A percentile compares a stretch with the other conserved stretches of the same genome.
These are phyloP conservation scores for Pteria penguin DNA, from an alignment of 2,888 invertebrate genomes.

Conservation along the genomic window DNA sequence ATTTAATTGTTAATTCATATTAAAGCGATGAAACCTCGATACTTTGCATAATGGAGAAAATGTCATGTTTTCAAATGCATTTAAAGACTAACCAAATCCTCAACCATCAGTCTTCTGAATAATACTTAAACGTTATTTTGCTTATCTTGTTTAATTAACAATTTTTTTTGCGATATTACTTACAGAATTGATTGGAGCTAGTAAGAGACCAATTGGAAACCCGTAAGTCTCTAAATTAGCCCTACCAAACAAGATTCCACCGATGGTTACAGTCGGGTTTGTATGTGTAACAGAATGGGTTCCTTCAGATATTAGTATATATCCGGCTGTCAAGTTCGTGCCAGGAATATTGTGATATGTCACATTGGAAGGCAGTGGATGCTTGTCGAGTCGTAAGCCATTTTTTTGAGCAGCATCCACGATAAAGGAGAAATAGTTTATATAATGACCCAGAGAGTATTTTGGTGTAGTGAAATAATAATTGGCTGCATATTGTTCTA, in stretches of 20 bases:
- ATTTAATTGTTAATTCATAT: too few relatives aligned
- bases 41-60: too few relatives aligned
- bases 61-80: too few relatives aligned
- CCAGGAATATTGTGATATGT: slow-evolving; percentile 46
- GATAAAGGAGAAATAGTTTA: slow-evolving; percentile 53
- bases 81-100: too few relatives aligned
- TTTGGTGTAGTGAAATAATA: slow-evolving; percentile 61
- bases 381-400: slow-evolving; percentile 45
- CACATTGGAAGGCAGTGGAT: slow-evolving; percentile 25
- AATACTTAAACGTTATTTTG: too few relatives aligned
- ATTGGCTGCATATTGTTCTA: slow-evolving; percentile 58
- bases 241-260: slow-evolving; percentile 62
- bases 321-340: slow-evolving; percentile 47
- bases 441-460: slow-evolving; percentile 46
- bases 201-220: slow-evolving; percentile 57
- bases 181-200: slow-evolving; percentile 53
- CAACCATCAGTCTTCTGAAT: too few relatives aligned
- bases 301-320: slow-evolving; percentile 45
- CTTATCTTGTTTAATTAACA: too few relatives aligned
- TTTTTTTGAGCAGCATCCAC: slow-evolving; percentile 46
- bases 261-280: slow-evolving; percentile 56
- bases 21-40: too few relatives aligned
- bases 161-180: too few relatives aligned
- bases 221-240: slow-evolving; percentile 63
- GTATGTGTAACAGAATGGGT: slow-evolving; percentile 55